A percentile compares a stretch with the other conserved stretches of the same genome.
These are phyloP conservation scores for Otis tarda DNA, from an alignment of 2,113 vertebrate species.

Conservation along the genomic window DNA sequence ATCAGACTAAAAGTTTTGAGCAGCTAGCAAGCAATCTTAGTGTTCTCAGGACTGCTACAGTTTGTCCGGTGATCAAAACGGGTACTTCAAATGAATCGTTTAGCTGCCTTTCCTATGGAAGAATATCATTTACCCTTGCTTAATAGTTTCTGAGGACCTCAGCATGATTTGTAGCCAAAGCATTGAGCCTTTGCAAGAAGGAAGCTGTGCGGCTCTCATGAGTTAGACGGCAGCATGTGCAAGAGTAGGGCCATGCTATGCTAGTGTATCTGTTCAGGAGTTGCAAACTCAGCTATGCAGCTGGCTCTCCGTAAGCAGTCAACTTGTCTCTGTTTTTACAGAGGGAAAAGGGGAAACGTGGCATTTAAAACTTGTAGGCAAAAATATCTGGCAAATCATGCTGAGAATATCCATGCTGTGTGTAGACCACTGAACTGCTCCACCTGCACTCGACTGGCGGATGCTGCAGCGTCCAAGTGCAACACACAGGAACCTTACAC, in stretches of 20 bases:
- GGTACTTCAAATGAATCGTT: not conserved
- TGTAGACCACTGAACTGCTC: not conserved
- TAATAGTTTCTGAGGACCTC: not conserved
- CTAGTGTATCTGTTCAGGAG: not conserved
- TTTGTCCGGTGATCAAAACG: not conserved
- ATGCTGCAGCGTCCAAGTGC: not conserved
- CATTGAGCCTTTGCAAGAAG: not conserved
- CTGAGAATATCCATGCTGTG: not conserved
- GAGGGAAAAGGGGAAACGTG: not conserved
- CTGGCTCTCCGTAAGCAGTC: not conserved
- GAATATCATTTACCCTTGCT: not conserved
- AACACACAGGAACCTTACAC: not conserved
- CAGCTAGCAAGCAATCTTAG: not conserved
- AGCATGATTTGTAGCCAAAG: not conserved
- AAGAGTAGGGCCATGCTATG: not conserved
- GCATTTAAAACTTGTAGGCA: not conserved
- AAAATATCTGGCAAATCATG: not conserved
- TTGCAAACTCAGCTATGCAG: not conserved
- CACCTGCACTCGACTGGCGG: not conserved
- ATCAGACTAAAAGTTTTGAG: not conserved
- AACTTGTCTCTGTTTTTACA: not conserved
- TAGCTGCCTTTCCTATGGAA: not conserved
- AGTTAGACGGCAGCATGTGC: fast-evolving
- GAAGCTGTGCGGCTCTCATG: not conserved
- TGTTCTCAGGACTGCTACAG: not conserved